Conservation (phyloP, 1,140 invertebrate genomes). For the Trichonephila inaurata region DNA sequence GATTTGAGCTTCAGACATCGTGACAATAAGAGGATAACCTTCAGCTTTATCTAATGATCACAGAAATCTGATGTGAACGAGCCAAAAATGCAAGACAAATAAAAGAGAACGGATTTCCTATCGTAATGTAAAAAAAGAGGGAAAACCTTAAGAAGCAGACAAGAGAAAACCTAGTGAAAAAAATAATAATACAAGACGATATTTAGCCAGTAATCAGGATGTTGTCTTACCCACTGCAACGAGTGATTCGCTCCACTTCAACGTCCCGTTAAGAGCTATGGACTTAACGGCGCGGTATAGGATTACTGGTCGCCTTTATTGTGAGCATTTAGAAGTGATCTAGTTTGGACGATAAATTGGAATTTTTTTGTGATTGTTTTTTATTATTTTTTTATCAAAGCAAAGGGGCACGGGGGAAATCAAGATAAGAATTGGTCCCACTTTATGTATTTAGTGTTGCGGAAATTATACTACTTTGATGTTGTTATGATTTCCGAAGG, state of each 20-base stretch:
- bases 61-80: conserved; percentile 36
- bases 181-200: conserved; percentile 46
- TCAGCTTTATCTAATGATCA: conserved; percentile 62
- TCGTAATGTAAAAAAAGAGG: conserved; percentile 21
- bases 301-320: conserved; percentile 57
- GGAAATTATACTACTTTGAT: conserved; percentile 22
- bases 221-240: conserved; percentile 63
- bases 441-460: conserved; percentile 46
- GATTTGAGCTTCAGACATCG: background rate
- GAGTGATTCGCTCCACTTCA: conserved; percentile 36
- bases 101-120: conserved; percentile 54
- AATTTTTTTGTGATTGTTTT: conserved; percentile 1
- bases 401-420: conserved; percentile 46
- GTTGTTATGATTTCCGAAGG: conserved; percentile 19
- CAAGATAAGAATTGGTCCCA: conserved; percentile 28
- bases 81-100: conserved; percentile 64
- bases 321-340: conserved; percentile 57
- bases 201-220: conserved; percentile 70
- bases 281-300: conserved; percentile 53
- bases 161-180: conserved; percentile 32
- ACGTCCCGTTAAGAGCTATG: conserved; percentile 43
- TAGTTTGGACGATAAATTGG: conserved; percentile 60
- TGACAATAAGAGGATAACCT: conserved; percentile 47
- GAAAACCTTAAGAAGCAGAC: background rate
- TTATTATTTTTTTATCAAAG: conserved; percentile 8